Base-by-base conservation (phyloP, 2,797 vertebrate species). In the Clarias fuscus region DNA sequence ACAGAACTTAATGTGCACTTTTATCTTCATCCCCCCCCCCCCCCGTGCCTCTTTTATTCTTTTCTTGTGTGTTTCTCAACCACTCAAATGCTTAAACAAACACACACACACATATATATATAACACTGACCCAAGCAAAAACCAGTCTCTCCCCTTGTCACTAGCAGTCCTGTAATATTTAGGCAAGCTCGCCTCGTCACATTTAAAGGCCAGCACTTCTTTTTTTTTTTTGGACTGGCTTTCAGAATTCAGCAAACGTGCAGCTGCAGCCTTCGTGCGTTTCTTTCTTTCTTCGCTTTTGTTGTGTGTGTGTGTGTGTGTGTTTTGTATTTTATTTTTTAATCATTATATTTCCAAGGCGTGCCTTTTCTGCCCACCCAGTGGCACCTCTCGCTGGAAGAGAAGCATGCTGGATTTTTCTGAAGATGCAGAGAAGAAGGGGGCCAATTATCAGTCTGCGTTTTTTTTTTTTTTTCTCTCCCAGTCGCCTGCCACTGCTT, bases 321-420 rank as follows among this genome's bases (percentile, higher is more conserved):
- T 48, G 48, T 76, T 53, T 83, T 40, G 68, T 33, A 61, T 27
- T 30, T 67, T 75, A 85, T 95, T 95, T 97, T 96, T 96, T 97
- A 97, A 98, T 97, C 97, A 98, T 98, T 97, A 97, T 96, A 96
- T 97, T 70, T 96, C 97, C 96, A 96, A 96, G 97, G 96, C 95
- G 96, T 95, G 95, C 95, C 95, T 92, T 96, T 95, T 95, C 96
- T 96, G 96, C 96, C 97, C 97, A 96, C 97, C 96, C 96, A 94
- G 96, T 97, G 97, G 96, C 97, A 96, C 96, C 95, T 97, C 96
- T 96, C 95, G 94, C 96, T 95, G 95, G 58, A 84, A 84, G 78
- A 48, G 78, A 84, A 88, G 92, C 90, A 88, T 91, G 91, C 91
- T 85, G 86, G 61, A 85, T 81, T 61, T 62, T 40, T 43, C 94